phyloP scores from a whole-genome alignment of 2,113 vertebrate genomes.

The Eolophus roseicapilla region DNA sequence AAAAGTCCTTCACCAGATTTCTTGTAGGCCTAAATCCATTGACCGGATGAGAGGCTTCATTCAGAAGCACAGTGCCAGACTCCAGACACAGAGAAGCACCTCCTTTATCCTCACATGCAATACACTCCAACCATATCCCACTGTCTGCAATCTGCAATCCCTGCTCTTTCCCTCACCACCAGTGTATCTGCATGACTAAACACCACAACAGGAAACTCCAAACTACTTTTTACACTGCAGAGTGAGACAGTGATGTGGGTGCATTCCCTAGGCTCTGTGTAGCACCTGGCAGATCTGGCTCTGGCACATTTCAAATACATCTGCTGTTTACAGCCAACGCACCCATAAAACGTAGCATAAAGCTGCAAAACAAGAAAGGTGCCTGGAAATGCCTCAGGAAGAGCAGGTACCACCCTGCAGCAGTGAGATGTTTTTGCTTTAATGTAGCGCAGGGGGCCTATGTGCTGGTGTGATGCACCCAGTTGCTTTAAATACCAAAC shows the following conservation, averaged over 20 bases:
- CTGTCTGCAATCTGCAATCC: not conserved
- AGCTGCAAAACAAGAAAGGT: not conserved
- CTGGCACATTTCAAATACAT: not conserved
- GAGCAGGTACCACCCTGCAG: not conserved
- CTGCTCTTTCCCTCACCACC: not conserved
- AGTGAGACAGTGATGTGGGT: rapidly evolving
- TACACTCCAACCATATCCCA: not conserved
- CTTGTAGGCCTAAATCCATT: not conserved
- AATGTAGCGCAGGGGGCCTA: not conserved
- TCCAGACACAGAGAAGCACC: not conserved
- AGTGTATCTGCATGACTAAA: not conserved
- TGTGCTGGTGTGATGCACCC: not conserved
- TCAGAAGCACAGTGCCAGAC: not conserved
- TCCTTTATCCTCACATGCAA: not conserved
- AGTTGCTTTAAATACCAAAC: not conserved
- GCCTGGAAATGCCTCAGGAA: not conserved
- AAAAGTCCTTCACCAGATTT: not conserved
- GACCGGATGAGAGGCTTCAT: not conserved
- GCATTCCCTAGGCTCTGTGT: not conserved
- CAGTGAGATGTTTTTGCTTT: not conserved
- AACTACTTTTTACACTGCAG: not conserved
- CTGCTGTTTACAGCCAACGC: not conserved
- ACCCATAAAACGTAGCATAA: not conserved
- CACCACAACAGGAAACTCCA: not conserved
- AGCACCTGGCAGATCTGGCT: not conserved